Conservation (phyloP, 2,888 invertebrate species). For the Drepanosiphum platanoidis region DNA sequence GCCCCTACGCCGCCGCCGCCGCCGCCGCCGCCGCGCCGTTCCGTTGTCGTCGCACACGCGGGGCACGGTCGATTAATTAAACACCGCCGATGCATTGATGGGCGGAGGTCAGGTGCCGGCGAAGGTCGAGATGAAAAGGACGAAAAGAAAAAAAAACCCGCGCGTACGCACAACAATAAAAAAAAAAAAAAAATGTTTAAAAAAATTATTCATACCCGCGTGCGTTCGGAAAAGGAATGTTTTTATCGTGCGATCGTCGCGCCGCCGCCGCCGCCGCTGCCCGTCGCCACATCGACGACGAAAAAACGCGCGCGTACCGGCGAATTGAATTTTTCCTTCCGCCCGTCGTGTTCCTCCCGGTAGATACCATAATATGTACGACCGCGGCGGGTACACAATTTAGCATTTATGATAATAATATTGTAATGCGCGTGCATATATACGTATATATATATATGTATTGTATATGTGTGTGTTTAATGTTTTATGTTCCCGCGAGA, state of each 20-base stretch:
- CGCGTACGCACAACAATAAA: background rate
- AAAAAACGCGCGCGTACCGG: background rate
- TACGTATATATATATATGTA: background rate
- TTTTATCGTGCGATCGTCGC: background rate
- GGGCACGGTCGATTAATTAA: constrained; percentile 49
- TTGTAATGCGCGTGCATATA: background rate
- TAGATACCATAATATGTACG: background rate
- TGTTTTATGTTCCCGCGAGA: background rate
- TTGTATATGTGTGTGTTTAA: background rate
- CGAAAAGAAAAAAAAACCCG: background rate
- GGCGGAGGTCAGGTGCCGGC: background rate
- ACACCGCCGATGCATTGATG: background rate
- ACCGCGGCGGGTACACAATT: background rate
- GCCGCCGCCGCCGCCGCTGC: background rate
- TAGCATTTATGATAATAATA: background rate
- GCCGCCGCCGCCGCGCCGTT: background rate
- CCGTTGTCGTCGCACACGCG: background rate
- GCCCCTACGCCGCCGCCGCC: background rate
- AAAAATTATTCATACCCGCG: background rate
- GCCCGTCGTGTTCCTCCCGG: too few species aligned
- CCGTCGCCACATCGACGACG: too few species aligned
- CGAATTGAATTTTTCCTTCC: background rate
- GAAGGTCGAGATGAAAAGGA: constrained; percentile 29
- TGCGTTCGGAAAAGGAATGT: background rate
- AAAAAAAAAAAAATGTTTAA: background rate